Conservation (phyloP, 1,140 invertebrate species). For the Dreissena rostriformis region DNA sequence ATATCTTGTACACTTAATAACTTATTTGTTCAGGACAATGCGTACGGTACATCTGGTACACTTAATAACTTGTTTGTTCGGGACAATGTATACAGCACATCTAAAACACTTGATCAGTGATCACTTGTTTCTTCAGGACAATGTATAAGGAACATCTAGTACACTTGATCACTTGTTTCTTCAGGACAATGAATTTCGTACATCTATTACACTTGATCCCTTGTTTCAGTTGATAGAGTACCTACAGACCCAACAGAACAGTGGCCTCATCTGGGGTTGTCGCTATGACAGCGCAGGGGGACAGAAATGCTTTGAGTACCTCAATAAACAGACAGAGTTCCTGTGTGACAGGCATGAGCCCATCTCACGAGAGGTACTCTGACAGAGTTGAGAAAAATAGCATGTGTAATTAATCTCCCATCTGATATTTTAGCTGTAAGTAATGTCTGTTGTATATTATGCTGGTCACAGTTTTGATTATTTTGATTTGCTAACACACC, state of each 20-base stretch:
- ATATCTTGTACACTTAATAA: no score
- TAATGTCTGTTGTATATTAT: no score
- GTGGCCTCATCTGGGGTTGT: conserved; percentile 74
- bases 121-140: no score
- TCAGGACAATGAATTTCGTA: neutral
- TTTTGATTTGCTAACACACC: neutral
- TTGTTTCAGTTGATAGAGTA: conserved; percentile 66
- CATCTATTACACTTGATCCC: neutral
- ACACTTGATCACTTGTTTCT: no score
- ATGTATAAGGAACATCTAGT: no score
- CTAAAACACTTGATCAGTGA: no score
- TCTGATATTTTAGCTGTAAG: no score
- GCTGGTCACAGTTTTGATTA: neutral
- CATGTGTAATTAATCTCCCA: no score
- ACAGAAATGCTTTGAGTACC: conserved; percentile 67
- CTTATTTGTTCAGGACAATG: no score
- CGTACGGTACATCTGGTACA: no score
- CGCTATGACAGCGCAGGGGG: conserved; percentile 62
- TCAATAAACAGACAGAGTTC: conserved; percentile 60
- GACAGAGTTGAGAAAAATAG: neutral
- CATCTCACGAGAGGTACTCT: conserved; percentile 69
- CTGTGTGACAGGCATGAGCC: conserved; percentile 74
- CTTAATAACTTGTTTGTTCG: no score
- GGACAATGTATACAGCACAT: no score
- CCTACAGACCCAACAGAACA: conserved; percentile 58